Evolutionary conservation across 1,140 invertebrate species (phyloP).

Genomic region (Popillia japonica): DNA sequence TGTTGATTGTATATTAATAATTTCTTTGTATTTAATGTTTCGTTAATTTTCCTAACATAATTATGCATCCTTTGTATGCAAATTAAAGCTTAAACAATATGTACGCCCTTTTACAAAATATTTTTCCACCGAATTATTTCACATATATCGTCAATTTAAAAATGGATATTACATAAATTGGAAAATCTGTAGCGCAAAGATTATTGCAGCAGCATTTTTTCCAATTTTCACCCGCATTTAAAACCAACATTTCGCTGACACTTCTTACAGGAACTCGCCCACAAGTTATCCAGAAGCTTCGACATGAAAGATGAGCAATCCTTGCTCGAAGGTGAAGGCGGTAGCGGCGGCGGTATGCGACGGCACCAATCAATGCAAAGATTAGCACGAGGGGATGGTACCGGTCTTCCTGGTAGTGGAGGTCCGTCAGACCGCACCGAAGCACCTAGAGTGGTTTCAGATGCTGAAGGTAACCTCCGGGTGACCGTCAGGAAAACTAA

Average conservation of each 20-base stretch:
- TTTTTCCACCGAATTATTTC: no score
- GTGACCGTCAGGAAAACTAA: constrained; percentile 91
- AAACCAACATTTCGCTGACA: background rate
- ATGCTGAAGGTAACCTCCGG: constrained; percentile 84
- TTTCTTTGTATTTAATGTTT: no score
- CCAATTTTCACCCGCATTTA: background rate
- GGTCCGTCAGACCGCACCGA: constrained; percentile 65
- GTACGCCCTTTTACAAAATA: no score
- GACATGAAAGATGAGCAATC: constrained; percentile 85
- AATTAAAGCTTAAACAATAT: no score
- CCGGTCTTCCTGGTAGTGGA: constrained; percentile 56
- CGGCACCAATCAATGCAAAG: constrained; percentile 75
- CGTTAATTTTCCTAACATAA: no score
- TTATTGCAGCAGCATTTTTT: no score
- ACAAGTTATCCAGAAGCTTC: constrained; percentile 83
- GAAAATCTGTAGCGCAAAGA: no score
- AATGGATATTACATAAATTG: no score
- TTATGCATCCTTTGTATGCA: no score
- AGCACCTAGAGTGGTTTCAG: constrained; percentile 71
- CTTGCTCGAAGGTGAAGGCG: constrained; percentile 71
- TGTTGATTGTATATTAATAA: background rate
- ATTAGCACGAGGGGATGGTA: constrained; percentile 61
- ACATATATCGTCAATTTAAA: no score
- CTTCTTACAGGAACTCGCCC: constrained; percentile 76
- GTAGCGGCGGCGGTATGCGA: constrained; percentile 68